Evolutionary conservation across 2,888 invertebrate species (phyloP), one percentile per base, ranked within the genome.

Genomic region (Pelosia muscerda): DNA sequence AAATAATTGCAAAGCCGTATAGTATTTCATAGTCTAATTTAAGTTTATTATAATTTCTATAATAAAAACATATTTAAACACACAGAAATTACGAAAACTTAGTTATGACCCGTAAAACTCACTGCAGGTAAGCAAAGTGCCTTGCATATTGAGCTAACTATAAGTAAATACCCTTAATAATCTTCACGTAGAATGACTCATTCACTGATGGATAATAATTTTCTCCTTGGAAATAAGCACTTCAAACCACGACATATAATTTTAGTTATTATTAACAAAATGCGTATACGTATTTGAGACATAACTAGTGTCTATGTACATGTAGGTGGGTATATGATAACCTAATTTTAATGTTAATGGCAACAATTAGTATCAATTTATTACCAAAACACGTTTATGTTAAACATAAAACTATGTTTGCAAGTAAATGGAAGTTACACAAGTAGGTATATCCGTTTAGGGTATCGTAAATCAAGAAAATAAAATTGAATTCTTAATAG

Each of bases 81-180:
- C 75, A 71, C 78, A 83, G 80, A 82, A 81, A 86, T 83, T 77
- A 86, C 86, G 86, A 86, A 85, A 86, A 79, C 69, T 74, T 74
- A 71, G 77, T 89, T 86, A 88, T 83, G 75, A 85, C 74, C 85
- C 86, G 79, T 90, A 88, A 91, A 90, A 79, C 72, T 73, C 75
- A 68, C 75, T 76, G 64, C 77, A 75, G 78, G 74, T 75, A 83
- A 81, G 77, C 68, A 73, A 83, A 85, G 85, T 82, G 85, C 86
- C 79, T 82, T 75, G 81, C 83, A 84, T 86, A 88, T 88, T 88
- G 88, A 89, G 87, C 84, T 86, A 88, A 87, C 84, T 85, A 79
- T 84, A 85, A 84, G 84, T 84, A 88, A 88, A 88, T 86, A 84
- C 76, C 81, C 75, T 67, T 83, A 82, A 84, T 85, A 81, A 84